Percentiles rank a stretch among this genome's conserved stretches.
Evolutionary conservation across 2,113 vertebrate species (phyloP).

Genomic region (Python bivittatus): DNA sequence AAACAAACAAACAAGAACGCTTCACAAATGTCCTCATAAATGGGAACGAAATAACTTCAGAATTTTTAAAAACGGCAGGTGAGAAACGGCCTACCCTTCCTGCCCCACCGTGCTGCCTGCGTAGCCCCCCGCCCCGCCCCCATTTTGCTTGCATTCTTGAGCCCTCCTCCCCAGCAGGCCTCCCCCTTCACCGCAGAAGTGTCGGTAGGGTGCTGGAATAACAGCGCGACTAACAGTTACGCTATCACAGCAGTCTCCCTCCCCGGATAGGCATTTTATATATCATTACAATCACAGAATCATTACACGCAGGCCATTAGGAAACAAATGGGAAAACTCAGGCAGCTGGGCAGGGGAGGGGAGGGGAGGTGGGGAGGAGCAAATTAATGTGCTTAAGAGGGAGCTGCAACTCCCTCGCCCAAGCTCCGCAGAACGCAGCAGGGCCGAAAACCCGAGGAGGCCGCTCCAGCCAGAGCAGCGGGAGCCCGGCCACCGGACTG

Average conservation of each 20-base stretch:
- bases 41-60: background rate
- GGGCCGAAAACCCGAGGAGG: background rate
- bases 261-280: background rate
- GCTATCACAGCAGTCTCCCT: fast-evolving
- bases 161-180: background rate
- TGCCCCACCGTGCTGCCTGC: background rate
- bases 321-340: fast-evolving
- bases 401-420: background rate
- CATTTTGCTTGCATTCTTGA: background rate
- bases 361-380: fast-evolving
- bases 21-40: background rate
- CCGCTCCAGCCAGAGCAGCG: no score
- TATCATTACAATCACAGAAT: background rate
- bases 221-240: background rate
- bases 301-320: background rate
- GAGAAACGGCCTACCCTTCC: background rate
- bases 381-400: background rate
- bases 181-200: background rate
- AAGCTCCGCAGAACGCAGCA: background rate
- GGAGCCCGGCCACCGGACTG: no score
- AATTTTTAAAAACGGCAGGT: background rate
- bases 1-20: background rate
- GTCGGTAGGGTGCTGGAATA: background rate
- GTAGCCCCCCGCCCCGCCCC: background rate
- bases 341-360: background rate